Evolutionary conservation across 2,888 invertebrate genomes (phyloP), one percentile per base, ranked within the genome.

Genomic region (Drosophila picticornis): DNA sequence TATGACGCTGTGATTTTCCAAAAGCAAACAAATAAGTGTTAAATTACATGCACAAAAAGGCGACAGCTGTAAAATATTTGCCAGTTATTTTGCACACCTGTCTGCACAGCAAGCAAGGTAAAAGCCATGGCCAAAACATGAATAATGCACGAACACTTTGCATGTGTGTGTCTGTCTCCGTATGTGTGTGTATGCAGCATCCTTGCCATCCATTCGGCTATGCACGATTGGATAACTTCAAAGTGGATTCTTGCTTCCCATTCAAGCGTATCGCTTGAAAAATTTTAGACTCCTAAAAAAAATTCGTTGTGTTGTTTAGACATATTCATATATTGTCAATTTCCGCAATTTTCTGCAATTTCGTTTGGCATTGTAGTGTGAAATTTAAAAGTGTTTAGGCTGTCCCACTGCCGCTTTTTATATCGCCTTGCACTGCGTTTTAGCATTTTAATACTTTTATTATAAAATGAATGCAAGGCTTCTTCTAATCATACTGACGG

Each of bases 51-150:
- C 69, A 60, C 40, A 70, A 78, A 75, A 55, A 58, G 52, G 75
- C 64, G 80, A 71, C 74, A 89, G 66, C 77, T 83, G 88, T 89
- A 57, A 89, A 87, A 81, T 80, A 84, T 89, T 80, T 80, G 71
- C 75, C 90, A 80, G 72, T 66, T 83, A 88, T 90, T 90, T 88
- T 88, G 83, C 88, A 90, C 90, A 90, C 90, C 90, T 90, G 85
- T 85, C 88, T 88, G 88, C 65, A 72, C 77, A 83, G 40, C 52
- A 60, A 55, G 56, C 46, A 58, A 63, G 59, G 55, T 55, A 51
- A 53, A 55, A 73, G 69, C 59, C 64, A 70, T 80, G 40, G 51
- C 59, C 56, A 53, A 50, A 72, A 64, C 79, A 81, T 84, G 79
- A 88, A 78, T 81, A 87, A 84, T 84, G 70, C 78, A 78, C 58